These are phyloP conservation scores for Drosophila recens DNA, from an alignment of 2,888 invertebrate species.

Conservation along the genomic window DNA sequence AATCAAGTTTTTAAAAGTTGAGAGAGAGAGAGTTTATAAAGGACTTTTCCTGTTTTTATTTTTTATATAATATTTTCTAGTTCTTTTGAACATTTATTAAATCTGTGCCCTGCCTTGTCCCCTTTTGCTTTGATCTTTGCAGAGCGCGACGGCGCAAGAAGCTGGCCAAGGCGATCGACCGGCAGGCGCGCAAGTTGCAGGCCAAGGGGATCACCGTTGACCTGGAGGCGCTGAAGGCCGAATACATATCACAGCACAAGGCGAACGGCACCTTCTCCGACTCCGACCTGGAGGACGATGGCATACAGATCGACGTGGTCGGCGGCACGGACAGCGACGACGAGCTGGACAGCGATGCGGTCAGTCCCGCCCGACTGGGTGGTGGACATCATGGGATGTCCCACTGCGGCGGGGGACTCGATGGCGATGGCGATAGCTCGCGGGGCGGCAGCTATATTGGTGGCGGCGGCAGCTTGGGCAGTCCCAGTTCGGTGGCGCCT, in stretches of 20 bases:
- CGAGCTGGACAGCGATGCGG: conserved; percentile 84
- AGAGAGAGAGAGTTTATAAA: too few species aligned
- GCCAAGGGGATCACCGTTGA: conserved; percentile 96
- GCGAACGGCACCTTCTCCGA: conserved; percentile 87
- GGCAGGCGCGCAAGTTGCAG: conserved; percentile 96
- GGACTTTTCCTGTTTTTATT: too few species aligned
- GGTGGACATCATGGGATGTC: conserved; percentile 56
- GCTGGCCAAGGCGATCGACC: conserved; percentile 94
- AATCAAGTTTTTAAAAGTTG: neutral
- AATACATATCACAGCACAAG: conserved; percentile 93
- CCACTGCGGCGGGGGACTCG: conserved; percentile 52
- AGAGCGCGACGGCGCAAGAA: conserved; percentile 95
- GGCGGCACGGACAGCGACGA: conserved; percentile 92
- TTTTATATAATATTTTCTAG: neutral
- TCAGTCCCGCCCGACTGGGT: conserved; percentile 81
- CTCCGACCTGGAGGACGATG: conserved; percentile 89
- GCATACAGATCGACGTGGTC: conserved; percentile 94
- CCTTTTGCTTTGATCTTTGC: conserved; percentile 50
- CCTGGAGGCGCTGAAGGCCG: conserved; percentile 92
- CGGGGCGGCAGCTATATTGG: conserved; percentile 72
- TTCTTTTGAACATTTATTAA: neutral
- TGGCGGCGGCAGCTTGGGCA: conserved; percentile 70
- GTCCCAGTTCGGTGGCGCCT: conserved; percentile 66
- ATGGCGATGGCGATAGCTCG: conserved; percentile 68
- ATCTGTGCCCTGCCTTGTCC: neutral